These are phyloP conservation scores for Troides oblongomaculatus DNA, from an alignment of 2,888 invertebrate species.

Conservation along the genomic window DNA sequence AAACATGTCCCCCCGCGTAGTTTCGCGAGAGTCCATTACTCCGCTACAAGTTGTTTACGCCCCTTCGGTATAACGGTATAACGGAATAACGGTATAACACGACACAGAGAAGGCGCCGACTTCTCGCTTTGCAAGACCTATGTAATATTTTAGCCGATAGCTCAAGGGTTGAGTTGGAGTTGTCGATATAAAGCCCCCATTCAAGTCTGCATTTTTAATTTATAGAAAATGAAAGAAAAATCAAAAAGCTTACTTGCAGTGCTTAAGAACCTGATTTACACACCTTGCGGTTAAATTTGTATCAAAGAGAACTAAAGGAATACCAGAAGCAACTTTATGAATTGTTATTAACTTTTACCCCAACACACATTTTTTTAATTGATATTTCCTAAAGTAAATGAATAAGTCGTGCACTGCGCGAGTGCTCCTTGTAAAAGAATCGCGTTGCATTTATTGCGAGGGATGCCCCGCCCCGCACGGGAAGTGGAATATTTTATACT, in stretches of 20 bases:
- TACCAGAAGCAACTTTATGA: no score
- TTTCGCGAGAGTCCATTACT: slow-evolving; percentile 39
- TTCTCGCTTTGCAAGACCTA: background rate
- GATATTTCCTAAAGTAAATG: background rate
- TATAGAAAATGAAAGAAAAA: background rate
- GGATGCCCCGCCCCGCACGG: background rate
- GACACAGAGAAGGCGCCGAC: slow-evolving; percentile 4
- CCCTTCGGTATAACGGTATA: slow-evolving; percentile 32
- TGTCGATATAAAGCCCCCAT: background rate
- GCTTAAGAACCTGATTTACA: no score
- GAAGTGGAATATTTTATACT: slow-evolving; percentile 12
- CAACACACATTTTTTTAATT: no score
- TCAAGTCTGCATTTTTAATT: background rate
- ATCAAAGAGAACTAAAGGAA: no score
- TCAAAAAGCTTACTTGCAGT: no score
- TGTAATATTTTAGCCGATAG: no score
- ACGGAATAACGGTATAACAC: slow-evolving; percentile 20
- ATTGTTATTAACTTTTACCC: no score
- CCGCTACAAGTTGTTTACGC: slow-evolving; percentile 36
- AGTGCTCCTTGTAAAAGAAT: background rate
- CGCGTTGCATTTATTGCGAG: background rate
- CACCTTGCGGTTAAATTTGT: no score
- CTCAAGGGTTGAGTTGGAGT: background rate
- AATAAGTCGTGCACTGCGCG: background rate
- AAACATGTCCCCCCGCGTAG: slow-evolving; percentile 35